Base-by-base conservation (phyloP, 2,888 invertebrate species). In the Heliconius cydno region DNA sequence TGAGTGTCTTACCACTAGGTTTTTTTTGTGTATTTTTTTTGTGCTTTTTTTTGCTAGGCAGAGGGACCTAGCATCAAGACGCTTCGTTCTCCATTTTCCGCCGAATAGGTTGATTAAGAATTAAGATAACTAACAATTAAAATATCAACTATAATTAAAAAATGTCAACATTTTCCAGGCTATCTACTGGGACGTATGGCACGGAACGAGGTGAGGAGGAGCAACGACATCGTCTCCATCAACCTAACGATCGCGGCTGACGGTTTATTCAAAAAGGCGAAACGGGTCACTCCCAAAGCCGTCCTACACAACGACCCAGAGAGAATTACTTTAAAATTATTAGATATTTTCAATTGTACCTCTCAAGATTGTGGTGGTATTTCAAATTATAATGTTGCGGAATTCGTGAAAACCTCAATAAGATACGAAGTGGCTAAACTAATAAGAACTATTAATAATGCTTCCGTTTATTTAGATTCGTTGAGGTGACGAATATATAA, bases 111-210 rank as follows among this genome's bases (percentile, higher is more conserved):
- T 34, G 34, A 34, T 34, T 34, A 34, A 34, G 34, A 34, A 34
- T 34, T 34, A 15, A 60, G 38, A 15, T 22, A 68, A 38, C 7
- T 19, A 60, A 60, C 4, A 38, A 38, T 41, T 25, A 15, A 41
- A 41, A 13, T 70, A 15, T n/a, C 1, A 25, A 38, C 13, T 13
- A 30, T 1, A 6, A 28, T 10, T 72, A n/a, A 15, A 34, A 67
- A 41, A 13, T 67, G 30, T 41, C 7, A 70, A 79, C 28, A 28
- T 72, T 60, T 91, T 92, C 46, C 91, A 94, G 94, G 94, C 68
- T 94, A 93, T 83, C 84, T 94, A 60, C 83, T 94, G 63, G 94
- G 93, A 1, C 89, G 91, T 12, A 91, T 91, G 89, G 88, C 92
- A 10, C 90, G 89, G 10, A 88, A 84, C 41, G 92, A 91, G 76